Base-by-base conservation (phyloP, 2,888 invertebrate genomes). In the Lasioglossum calceatum region DNA sequence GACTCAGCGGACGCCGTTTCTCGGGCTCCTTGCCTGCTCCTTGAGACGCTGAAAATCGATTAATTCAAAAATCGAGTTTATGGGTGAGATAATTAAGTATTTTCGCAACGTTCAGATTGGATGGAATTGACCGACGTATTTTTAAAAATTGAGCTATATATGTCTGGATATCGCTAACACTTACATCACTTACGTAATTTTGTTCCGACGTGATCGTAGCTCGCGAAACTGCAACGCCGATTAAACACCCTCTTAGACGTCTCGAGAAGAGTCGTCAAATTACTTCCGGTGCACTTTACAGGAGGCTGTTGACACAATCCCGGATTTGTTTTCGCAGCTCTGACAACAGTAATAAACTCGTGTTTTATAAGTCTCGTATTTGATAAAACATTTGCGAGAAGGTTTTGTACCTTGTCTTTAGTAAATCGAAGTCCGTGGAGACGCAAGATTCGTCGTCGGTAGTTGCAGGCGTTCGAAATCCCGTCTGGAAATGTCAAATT, bases 101-200 rank as follows among this genome's bases (percentile, higher is more conserved):
- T n/a, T n/a, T 23, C 10, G 23, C 10, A 54, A 54, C n/a, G n/a
- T 54, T n/a, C 12, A 58, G 1, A 58, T 58, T 12, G 58, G 12
- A 4, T 58, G 12, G 12, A 32, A 2, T 32, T 2, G 2, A 64
- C 8, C 16, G 2, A 8, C 16, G 27, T 58, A 54, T 8, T 39
- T 75, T 14, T 0, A 8, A 4, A 58, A 58, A 77, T 36, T 42
- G 4, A 71, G 14, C 71, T n/a, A 42, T 71, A 23, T 42, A 72
- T 47, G 54, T 86, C 42, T 44, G 50, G 36, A 23, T 64, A 23
- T 39, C 8, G 42, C 32, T 32, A 84, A 79, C 91, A 94, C 94
- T 94, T 93, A 93, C 94, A 92, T 94, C 93, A 94, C 94, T 94
- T 94, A 93, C 93, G 93, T 94, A 94, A 94, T 94, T 94, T 88